Percentiles rank a stretch among this genome's conserved stretches.
phyloP scores from a whole-genome alignment of 2,888 invertebrate genomes.

The Spatulosminthurus flaviceps region DNA sequence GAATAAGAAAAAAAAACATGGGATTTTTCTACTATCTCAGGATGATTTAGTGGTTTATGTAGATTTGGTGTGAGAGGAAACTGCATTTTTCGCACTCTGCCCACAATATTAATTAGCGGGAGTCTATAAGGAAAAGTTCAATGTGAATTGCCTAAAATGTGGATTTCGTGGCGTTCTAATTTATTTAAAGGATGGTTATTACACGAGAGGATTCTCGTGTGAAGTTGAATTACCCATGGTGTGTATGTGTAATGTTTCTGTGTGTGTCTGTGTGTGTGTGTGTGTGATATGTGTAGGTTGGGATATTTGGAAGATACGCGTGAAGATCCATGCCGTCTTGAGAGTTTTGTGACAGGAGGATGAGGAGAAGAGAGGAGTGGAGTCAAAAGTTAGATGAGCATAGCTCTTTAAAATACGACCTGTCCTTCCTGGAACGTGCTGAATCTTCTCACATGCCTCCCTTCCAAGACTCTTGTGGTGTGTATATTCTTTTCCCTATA shows the following conservation, averaged over 20 bases:
- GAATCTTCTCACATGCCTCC: neutral
- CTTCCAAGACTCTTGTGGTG: too few species aligned
- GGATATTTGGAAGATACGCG: too few species aligned
- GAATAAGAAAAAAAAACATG: neutral
- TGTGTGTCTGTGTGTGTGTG: neutral
- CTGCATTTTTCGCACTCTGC: too few species aligned
- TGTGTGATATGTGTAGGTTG: neutral
- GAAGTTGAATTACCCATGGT: constrained; percentile 16
- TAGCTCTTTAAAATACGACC: neutral
- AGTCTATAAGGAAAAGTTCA: too few species aligned
- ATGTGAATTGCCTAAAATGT: neutral
- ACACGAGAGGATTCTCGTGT: constrained; percentile 27
- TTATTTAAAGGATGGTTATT: constrained; percentile 31
- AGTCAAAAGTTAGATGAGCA: neutral
- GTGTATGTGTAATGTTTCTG: neutral
- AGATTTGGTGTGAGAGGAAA: too few species aligned
- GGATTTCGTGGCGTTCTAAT: constrained; percentile 13
- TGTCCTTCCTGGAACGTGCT: neutral
- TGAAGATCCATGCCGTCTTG: neutral
- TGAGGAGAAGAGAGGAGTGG: neutral
- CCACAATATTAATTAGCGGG: too few species aligned
- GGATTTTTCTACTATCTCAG: too few species aligned
- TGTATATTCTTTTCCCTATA: too few species aligned
- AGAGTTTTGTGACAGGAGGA: neutral
- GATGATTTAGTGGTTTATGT: too few species aligned